Evolutionary conservation across 2,113 vertebrate genomes (phyloP).

Genomic region (Tupaia tana): DNA sequence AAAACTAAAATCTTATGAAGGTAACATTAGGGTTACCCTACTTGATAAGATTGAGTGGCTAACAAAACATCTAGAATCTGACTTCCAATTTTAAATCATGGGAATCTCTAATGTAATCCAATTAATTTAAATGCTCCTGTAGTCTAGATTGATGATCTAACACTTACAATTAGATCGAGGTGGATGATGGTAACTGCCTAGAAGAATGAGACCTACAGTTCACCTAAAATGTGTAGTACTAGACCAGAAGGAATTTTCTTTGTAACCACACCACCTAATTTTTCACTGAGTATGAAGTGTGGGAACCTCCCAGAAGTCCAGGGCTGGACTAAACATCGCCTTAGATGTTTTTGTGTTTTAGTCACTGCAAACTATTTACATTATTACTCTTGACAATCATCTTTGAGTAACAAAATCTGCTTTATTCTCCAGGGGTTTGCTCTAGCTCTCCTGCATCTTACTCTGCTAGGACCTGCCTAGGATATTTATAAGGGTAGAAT

Average conservation of each 20-base stretch:
- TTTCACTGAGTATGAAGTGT: conserved; percentile 29
- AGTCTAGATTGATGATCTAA: conserved; percentile 39
- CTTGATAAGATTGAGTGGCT: not conserved
- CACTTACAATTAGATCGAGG: conserved; percentile 7
- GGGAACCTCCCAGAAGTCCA: not conserved
- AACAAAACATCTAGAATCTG: not conserved
- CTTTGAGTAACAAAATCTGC: not conserved
- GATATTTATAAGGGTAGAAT: not conserved
- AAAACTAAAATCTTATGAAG: not conserved
- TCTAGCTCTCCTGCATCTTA: not conserved
- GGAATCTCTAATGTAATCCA: not conserved
- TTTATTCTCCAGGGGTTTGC: not conserved
- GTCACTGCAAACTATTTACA: not conserved
- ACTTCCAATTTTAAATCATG: not conserved
- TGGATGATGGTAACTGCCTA: conserved; percentile 36
- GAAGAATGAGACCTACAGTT: conserved; percentile 46
- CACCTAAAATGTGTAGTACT: conserved; percentile 17
- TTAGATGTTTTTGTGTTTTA: conserved; percentile 29
- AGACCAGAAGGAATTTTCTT: conserved; percentile 42
- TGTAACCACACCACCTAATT: conserved; percentile 40
- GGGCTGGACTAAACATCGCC: not conserved
- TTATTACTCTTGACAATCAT: not conserved
- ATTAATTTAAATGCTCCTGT: conserved; percentile 20
- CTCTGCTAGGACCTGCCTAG: not conserved
- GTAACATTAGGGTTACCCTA: not conserved